Evolutionary conservation across 2,113 vertebrate species (phyloP).

Genomic region (Ranitomeya imitator): DNA sequence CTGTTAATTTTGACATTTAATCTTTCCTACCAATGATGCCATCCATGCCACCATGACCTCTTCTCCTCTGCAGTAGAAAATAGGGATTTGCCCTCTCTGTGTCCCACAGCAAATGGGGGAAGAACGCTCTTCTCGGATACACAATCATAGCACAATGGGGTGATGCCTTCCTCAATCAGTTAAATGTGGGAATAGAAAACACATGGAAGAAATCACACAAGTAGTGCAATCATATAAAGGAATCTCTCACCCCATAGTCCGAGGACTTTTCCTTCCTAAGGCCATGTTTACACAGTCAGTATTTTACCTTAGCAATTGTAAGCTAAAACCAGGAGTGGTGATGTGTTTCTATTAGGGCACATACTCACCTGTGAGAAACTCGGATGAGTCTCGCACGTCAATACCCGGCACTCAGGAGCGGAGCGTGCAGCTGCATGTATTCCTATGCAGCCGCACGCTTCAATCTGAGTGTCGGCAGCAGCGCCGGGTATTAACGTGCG

Average conservation of each 20-base stretch:
- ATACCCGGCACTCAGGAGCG: too few relatives aligned
- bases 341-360: too few relatives aligned
- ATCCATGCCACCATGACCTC: slow-evolving; percentile 71
- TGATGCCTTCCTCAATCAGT: background rate
- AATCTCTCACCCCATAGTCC: background rate
- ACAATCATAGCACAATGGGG: slow-evolving; percentile 28
- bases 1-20: background rate
- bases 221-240: background rate
- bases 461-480: too few relatives aligned
- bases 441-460: too few relatives aligned
- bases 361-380: too few relatives aligned
- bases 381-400: too few relatives aligned
- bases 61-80: slow-evolving; percentile 82
- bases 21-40: slow-evolving; percentile 44
- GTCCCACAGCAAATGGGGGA: slow-evolving; percentile 80
- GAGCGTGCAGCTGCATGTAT: too few relatives aligned
- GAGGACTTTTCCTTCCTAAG: background rate
- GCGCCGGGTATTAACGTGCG: too few relatives aligned
- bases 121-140: slow-evolving; percentile 63
- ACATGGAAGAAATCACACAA: background rate
- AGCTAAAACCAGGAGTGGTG: too few relatives aligned
- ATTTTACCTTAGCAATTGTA: too few relatives aligned
- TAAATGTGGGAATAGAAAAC: slow-evolving; percentile 5
- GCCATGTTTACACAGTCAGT: background rate
- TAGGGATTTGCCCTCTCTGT: slow-evolving; percentile 80